A percentile compares a stretch with the other conserved stretches of the same genome.
Conservation (phyloP, 2,113 vertebrate genomes). For the Rostratula benghalensis region DNA sequence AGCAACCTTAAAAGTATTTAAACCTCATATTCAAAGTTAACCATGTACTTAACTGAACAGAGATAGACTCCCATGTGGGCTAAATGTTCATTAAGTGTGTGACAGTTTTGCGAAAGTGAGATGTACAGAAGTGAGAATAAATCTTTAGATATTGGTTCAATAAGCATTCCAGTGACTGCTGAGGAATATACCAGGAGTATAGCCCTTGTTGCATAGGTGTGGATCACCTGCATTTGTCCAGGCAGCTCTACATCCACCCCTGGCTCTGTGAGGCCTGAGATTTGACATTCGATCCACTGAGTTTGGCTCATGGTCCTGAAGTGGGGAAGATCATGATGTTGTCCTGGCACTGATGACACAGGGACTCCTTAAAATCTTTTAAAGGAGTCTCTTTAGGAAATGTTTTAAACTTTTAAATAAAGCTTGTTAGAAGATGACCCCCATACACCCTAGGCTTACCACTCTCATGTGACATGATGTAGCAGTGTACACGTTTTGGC, state of each 20-base stretch:
- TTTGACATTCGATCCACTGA: neutral
- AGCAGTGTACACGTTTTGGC: neutral
- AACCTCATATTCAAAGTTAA: neutral
- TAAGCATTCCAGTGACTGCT: neutral
- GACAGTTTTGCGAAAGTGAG: neutral
- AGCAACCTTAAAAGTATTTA: neutral
- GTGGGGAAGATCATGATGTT: neutral
- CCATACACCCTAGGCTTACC: fast-evolving
- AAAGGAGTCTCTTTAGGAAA: neutral
- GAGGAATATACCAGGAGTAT: neutral
- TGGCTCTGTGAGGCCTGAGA: neutral
- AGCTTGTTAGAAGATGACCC: neutral
- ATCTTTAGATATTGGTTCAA: neutral
- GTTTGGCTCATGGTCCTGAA: neutral
- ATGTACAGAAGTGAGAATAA: neutral
- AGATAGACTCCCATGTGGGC: neutral
- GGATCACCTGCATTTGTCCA: neutral
- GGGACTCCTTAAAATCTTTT: neutral
- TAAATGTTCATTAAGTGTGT: neutral
- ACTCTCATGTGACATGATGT: neutral
- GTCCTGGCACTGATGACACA: neutral
- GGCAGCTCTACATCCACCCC: neutral
- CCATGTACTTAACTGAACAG: neutral
- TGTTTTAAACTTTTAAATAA: neutral
- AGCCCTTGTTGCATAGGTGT: neutral